Evolutionary conservation across 2,113 vertebrate species (phyloP).

Genomic region (Columba janthina): DNA sequence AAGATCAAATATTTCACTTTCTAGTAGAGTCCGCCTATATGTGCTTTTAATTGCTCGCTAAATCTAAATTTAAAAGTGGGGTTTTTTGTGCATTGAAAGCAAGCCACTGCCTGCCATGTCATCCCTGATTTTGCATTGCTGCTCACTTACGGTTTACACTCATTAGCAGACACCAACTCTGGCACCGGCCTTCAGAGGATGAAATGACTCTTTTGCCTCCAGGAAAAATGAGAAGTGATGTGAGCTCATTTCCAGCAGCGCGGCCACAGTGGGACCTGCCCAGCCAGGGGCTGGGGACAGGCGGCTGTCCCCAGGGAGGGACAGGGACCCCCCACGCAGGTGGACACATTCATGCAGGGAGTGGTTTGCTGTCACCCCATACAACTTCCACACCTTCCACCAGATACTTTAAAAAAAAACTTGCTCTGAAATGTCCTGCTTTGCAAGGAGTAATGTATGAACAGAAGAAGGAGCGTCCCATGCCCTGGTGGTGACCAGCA

Average conservation of each 20-base stretch:
- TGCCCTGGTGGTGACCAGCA: too few relatives aligned
- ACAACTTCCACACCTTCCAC: not conserved
- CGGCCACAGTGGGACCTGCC: rapidly evolving
- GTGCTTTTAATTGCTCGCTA: slow-evolving; percentile 33
- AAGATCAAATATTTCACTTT: slow-evolving; percentile 63
- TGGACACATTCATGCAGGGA: rapidly evolving
- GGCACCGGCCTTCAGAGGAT: not conserved
- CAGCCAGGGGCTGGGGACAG: rapidly evolving
- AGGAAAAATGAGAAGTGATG: not conserved
- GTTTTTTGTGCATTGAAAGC: not conserved
- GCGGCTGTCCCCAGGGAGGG: not conserved
- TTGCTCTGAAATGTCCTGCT: not conserved
- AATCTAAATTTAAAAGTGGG: slow-evolving; percentile 6
- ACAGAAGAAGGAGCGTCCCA: too few relatives aligned
- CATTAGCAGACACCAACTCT: not conserved
- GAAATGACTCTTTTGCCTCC: not conserved
- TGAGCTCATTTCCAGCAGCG: not conserved
- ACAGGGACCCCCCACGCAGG: not conserved
- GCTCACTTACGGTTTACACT: not conserved
- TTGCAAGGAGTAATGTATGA: not conserved
- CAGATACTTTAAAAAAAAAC: not conserved
- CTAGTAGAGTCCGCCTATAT: slow-evolving; percentile 37
- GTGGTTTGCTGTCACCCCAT: rapidly evolving
- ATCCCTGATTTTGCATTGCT: slow-evolving; percentile 4
- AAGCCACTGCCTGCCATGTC: slow-evolving; percentile 27